A percentile compares a stretch with the other conserved stretches of the same genome.
phyloP scores from a whole-genome alignment of 2,888 invertebrate genomes.

The Drosophila greeni region DNA sequence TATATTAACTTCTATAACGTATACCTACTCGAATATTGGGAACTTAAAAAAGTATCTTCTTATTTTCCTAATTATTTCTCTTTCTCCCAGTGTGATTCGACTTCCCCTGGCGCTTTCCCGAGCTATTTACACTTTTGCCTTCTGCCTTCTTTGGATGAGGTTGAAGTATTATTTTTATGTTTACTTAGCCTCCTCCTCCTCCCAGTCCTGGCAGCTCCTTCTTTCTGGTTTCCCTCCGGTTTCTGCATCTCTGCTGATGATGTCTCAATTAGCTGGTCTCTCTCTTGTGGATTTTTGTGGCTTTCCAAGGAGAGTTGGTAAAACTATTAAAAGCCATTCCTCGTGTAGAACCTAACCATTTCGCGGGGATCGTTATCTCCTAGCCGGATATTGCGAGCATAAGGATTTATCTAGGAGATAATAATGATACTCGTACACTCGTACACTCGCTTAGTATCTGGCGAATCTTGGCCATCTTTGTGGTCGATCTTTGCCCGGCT shows the following conservation, averaged over 20 bases:
- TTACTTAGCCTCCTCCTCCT: constrained; percentile 42
- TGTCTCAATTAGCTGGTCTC: constrained; percentile 66
- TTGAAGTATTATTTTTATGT: constrained; percentile 45
- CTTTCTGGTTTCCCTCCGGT: neutral
- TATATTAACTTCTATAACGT: too few species aligned
- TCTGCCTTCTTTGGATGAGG: constrained; percentile 23
- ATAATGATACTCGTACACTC: constrained; percentile 17
- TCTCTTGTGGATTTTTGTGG: constrained; percentile 55
- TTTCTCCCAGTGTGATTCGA: constrained; percentile 29
- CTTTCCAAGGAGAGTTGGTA: constrained; percentile 22
- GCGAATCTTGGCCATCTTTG: constrained; percentile 14
- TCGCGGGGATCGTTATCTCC: constrained; percentile 37
- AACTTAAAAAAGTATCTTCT: neutral
- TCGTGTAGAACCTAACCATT: constrained; percentile 18
- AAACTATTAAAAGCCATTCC: constrained; percentile 35
- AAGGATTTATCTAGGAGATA: constrained; percentile 38
- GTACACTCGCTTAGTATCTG: neutral
- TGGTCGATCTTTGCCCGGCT: constrained; percentile 11
- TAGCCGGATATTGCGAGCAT: constrained; percentile 39
- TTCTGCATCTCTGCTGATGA: constrained; percentile 41
- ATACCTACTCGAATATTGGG: too few species aligned
- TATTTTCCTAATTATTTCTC: neutral
- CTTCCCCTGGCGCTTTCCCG: constrained; percentile 64
- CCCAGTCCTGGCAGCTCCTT: constrained; percentile 5
- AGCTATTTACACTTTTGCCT: constrained; percentile 60